Conservation (phyloP, 2,888 invertebrate species). For the Gibbula magus region DNA sequence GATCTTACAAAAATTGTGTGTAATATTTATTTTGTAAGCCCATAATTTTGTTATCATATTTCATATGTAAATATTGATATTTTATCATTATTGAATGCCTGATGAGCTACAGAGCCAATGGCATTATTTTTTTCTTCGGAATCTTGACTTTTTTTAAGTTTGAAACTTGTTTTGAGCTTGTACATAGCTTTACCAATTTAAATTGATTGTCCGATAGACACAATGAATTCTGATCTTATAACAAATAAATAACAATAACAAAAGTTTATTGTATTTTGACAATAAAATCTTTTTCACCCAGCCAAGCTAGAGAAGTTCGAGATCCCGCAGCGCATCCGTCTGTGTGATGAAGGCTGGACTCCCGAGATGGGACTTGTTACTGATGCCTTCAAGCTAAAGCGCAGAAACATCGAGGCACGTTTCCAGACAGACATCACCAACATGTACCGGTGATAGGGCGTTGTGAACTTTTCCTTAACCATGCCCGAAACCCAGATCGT, state of each 20-base stretch:
- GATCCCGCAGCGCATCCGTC: slow-evolving; percentile 90
- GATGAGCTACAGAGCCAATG: too few relatives aligned
- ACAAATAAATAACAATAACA: neutral
- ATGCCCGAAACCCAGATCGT: too few relatives aligned
- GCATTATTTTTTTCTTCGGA: too few relatives aligned
- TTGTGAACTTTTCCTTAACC: neutral
- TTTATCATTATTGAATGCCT: too few relatives aligned
- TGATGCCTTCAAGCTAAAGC: slow-evolving; percentile 97
- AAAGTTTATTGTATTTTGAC: neutral
- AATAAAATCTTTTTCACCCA: slow-evolving; percentile 72
- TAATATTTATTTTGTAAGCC: too few relatives aligned
- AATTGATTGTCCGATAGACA: neutral
- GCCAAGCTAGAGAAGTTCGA: slow-evolving; percentile 94
- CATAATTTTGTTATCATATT: too few relatives aligned
- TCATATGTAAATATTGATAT: too few relatives aligned
- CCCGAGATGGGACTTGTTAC: slow-evolving; percentile 98
- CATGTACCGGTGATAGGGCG: slow-evolving; percentile 82
- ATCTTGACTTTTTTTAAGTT: too few relatives aligned
- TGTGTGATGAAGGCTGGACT: slow-evolving; percentile 95
- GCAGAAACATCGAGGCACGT: slow-evolving; percentile 95
- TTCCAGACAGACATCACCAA: slow-evolving; percentile 94
- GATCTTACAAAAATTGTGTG: too few relatives aligned
- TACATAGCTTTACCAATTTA: too few relatives aligned
- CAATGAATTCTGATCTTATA: neutral
- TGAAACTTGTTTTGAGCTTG: too few relatives aligned